Evolutionary conservation across 2,888 invertebrate genomes (phyloP).

Genomic region (Apocheima hispidaria): DNA sequence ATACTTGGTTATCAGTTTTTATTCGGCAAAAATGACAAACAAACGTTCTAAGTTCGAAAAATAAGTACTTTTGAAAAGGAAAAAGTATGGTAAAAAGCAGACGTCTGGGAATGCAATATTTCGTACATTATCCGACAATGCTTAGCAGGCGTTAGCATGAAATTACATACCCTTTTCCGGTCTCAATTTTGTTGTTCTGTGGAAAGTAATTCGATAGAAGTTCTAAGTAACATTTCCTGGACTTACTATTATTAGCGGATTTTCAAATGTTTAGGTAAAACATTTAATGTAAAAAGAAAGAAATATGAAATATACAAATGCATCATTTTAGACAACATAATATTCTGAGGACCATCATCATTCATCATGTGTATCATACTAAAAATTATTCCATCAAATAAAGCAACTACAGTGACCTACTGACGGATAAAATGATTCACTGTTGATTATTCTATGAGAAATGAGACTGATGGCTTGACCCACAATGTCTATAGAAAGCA

Average conservation of each 20-base stretch:
- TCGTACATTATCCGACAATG: not conserved
- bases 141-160: not conserved
- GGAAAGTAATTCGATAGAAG: too few species aligned
- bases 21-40: not conserved
- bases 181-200: not conserved
- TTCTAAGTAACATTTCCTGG: too few species aligned
- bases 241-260: not conserved
- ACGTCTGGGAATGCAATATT: not conserved
- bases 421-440: not conserved
- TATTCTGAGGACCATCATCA: too few species aligned
- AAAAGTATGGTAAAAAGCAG: not conserved
- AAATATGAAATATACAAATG: too few species aligned
- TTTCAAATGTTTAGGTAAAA: not conserved
- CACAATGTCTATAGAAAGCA: not conserved
- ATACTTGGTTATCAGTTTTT: not conserved
- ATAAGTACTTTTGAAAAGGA: not conserved
- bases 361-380: not conserved
- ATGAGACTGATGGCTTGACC: not conserved
- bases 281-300: too few species aligned
- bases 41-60: not conserved
- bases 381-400: not conserved
- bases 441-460: not conserved
- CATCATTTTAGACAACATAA: too few species aligned
- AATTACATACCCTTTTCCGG: not conserved
- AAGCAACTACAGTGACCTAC: not conserved